phyloP scores from a whole-genome alignment of 1,140 invertebrate species.

The Sycobia sp. region DNA sequence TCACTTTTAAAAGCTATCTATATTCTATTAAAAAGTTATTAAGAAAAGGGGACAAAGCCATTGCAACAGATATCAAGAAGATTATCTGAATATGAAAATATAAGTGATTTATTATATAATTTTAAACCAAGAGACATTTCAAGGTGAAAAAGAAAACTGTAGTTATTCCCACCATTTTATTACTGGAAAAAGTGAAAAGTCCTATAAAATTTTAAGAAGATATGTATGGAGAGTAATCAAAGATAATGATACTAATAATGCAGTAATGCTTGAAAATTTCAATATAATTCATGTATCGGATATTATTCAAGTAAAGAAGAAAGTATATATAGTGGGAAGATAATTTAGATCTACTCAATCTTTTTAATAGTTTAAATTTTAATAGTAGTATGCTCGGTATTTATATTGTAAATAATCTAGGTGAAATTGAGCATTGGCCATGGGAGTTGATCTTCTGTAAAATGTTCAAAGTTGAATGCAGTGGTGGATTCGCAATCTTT shows the following conservation, averaged over 20 bases:
- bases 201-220: neutral
- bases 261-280: neutral
- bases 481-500: neutral
- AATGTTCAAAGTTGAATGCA: neutral
- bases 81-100: neutral
- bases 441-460: neutral
- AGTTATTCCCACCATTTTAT: neutral
- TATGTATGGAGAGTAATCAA: neutral
- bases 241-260: neutral
- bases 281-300: neutral
- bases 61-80: too few species aligned
- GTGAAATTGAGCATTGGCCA: neutral
- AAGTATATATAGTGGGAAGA: neutral
- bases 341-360: neutral
- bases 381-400: neutral
- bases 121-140: neutral
- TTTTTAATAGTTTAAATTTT: neutral
- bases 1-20: slow-evolving; percentile 38
- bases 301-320: neutral
- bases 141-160: too few species aligned
- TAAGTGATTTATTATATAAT: neutral
- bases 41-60: slow-evolving; percentile 26
- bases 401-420: neutral
- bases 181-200: slow-evolving; percentile 30
- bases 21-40: slow-evolving; percentile 28